Percentiles rank a stretch among this genome's conserved stretches.
These are phyloP conservation scores for Scalopus aquaticus DNA, from an alignment of 2,113 vertebrate genomes.

Conservation along the genomic window DNA sequence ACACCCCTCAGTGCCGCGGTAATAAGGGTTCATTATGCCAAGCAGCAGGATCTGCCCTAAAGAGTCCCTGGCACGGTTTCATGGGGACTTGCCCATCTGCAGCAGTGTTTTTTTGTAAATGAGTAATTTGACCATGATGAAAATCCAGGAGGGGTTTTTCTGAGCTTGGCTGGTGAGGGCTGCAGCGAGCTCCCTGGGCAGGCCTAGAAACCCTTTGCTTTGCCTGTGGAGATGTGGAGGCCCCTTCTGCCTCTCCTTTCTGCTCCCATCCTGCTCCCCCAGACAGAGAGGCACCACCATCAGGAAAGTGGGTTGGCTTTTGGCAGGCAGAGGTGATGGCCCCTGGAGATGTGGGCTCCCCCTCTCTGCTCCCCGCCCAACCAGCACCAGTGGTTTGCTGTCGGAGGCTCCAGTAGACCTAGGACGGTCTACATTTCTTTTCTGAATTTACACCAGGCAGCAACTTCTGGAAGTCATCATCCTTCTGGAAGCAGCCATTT, in stretches of 20 bases:
- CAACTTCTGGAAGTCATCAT: slow-evolving; percentile 57
- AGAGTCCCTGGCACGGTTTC: slow-evolving; percentile 77
- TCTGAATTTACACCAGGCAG: not conserved
- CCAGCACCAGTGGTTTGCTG: not conserved
- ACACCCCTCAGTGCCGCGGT: slow-evolving; percentile 42
- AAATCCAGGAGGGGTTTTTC: slow-evolving; percentile 52
- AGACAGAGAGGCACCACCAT: not conserved
- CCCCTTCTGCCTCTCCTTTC: not conserved
- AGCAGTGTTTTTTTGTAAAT: slow-evolving; percentile 66
- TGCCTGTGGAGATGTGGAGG: not conserved
- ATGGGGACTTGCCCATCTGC: slow-evolving; percentile 72
- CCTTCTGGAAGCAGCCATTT: not conserved
- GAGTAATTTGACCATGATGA: slow-evolving; percentile 68
- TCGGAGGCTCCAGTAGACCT: not conserved
- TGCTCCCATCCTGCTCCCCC: not conserved
- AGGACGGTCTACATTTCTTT: slow-evolving; percentile 8
- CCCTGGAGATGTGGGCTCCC: not conserved
- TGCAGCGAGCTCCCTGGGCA: not conserved
- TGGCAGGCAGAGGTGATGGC: not conserved
- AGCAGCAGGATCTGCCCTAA: slow-evolving; percentile 74
- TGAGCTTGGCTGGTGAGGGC: not conserved
- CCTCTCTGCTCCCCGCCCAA: not conserved
- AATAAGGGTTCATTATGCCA: slow-evolving; percentile 73
- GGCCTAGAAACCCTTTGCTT: not conserved
- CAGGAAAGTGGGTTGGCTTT: not conserved